A percentile compares a stretch with the other conserved stretches of the same genome.
Evolutionary conservation across 2,113 vertebrate genomes (phyloP).

Genomic region (Nematolebias whitei): DNA sequence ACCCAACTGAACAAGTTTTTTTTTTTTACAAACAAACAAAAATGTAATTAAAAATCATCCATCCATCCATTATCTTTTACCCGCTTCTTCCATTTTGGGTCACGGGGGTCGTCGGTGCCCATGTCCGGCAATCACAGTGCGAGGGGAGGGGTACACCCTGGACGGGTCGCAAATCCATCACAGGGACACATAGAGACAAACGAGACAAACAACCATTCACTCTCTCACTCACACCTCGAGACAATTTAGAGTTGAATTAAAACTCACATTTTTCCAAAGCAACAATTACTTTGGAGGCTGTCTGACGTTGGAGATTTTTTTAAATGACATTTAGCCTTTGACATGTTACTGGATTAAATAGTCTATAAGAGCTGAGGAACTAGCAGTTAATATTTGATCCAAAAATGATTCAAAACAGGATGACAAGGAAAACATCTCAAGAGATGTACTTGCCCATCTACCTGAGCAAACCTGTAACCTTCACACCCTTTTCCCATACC

Average conservation of each 20-base stretch:
- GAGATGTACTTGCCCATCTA: neutral
- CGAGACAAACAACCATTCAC: too few species aligned
- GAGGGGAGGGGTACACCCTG: too few species aligned
- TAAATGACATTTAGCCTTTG: constrained; percentile 7
- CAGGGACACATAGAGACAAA: too few species aligned
- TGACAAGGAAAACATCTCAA: neutral
- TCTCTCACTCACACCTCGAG: too few species aligned
- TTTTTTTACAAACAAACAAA: neutral
- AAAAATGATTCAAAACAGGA: neutral
- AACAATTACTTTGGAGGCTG: neutral
- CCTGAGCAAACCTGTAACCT: constrained; percentile 11
- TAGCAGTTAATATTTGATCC: neutral
- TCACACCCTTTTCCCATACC: constrained; percentile 16
- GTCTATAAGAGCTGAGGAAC: neutral
- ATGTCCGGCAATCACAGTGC: too few species aligned
- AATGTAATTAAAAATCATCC: too few species aligned
- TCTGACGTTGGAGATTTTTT: constrained; percentile 2
- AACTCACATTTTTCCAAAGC: neutral
- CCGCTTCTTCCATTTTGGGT: too few species aligned
- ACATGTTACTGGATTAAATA: neutral
- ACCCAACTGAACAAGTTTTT: neutral
- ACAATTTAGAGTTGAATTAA: neutral
- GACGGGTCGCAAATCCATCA: too few species aligned
- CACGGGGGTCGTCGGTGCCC: too few species aligned
- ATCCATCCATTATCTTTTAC: too few species aligned